Percentiles rank a stretch among this genome's conserved stretches.
Evolutionary conservation across 2,888 invertebrate genomes (phyloP).

Genomic region (Himalopsyche japonica): DNA sequence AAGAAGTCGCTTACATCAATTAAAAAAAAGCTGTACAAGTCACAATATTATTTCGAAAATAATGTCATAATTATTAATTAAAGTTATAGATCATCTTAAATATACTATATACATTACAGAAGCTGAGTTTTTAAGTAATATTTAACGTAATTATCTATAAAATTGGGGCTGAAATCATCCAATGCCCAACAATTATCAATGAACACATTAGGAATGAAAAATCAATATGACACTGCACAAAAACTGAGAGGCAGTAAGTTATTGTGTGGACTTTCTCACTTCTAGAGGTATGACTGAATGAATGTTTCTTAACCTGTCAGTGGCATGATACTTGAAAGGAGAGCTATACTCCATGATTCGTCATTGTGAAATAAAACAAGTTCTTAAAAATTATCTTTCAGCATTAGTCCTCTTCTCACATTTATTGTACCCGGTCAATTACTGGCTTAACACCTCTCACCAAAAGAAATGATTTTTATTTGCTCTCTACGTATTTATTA

Average conservation of each 20-base stretch:
- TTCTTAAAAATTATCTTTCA: no score
- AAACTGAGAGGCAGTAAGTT: not conserved
- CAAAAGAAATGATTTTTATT: no score
- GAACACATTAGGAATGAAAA: slow-evolving; percentile 16
- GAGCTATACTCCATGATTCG: no score
- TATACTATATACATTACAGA: slow-evolving; percentile 31
- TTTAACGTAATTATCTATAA: slow-evolving; percentile 5
- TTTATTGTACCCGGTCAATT: no score
- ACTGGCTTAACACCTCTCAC: no score
- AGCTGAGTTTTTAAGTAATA: slow-evolving; percentile 16
- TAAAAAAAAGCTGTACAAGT: slow-evolving; percentile 38
- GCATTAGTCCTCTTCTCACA: no score
- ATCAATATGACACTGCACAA: not conserved
- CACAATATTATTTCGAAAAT: slow-evolving; percentile 30
- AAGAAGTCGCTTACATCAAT: slow-evolving; percentile 26
- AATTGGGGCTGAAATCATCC: not conserved
- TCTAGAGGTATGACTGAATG: no score
- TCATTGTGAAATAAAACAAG: no score
- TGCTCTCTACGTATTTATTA: no score
- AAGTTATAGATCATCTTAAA: slow-evolving; percentile 13
- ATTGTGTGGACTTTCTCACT: not conserved
- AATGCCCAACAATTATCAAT: not conserved
- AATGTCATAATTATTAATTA: slow-evolving; percentile 18
- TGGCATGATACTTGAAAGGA: not conserved
- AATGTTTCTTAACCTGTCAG: not conserved